Evolutionary conservation across 2,113 vertebrate species (phyloP), one percentile per base, ranked within the genome.

Genomic region (Pleuronectes platessa): DNA sequence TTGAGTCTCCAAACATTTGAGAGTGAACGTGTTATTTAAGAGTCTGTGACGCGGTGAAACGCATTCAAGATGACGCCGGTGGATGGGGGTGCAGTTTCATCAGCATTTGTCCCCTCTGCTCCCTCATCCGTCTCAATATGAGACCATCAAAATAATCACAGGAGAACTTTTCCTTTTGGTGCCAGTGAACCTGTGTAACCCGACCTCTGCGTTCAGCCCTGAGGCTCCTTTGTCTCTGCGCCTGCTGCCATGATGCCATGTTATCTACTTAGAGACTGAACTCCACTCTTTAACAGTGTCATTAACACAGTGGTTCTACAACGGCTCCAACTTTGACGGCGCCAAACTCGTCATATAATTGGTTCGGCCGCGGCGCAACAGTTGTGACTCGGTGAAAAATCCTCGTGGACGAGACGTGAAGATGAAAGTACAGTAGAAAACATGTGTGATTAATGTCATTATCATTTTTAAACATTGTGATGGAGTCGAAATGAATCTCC

Each of bases 261-360:
- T 78, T 61, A 81, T 65, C 53, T 54, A 27, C 51, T 74, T 71
- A 70, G 56, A 79, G 56, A 65, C 53, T 42, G 37, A 74, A 83
- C 64, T 51, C 27, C 56, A 55, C 65, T 72, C 26, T 80, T 80
- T 21, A 21, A 54, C 10, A n/a, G 20, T n/a, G 21, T 68, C 72
- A 87, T 88, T 84, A 81, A 69, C 47, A 24, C 24, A 11, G 17
- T 56, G 77, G 78, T 81, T 86, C 47, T 64, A 78, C 37, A 74
- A 60, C 42, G 14, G 42, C 51, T 54, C 20, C 51, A 9, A 54
- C 66, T 79, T 65, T 64, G 54, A 84, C 18, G 40, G 31, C 23
- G 37, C 37, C 24, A 69, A 31, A 47, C 63, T 35, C 66, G 4
- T 56, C 21, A 69, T 66, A 58, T 78, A 80, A 84, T 60, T 62